These are phyloP conservation scores for Nibea coibor DNA, from an alignment of 2,113 vertebrate species.

Conservation along the genomic window DNA sequence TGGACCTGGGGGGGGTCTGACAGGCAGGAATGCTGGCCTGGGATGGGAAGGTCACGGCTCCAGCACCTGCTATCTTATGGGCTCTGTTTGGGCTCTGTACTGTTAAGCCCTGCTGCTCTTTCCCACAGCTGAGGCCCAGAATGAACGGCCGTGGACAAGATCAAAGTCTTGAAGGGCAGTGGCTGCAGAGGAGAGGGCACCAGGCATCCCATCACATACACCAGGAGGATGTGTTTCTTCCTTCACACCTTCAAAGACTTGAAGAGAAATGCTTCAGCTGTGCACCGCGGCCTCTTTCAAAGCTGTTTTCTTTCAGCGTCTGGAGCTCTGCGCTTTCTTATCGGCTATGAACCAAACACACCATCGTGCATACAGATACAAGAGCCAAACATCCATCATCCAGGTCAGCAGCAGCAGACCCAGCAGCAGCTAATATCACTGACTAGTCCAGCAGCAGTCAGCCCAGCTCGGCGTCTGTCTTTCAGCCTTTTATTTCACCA, in stretches of 20 bases:
- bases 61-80: slow-evolving; percentile 77
- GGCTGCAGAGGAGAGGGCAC: slow-evolving; percentile 34
- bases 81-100: slow-evolving; percentile 48
- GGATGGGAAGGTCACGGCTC: slow-evolving; percentile 71
- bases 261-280: slow-evolving; percentile 42
- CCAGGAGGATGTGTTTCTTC: slow-evolving; percentile 56
- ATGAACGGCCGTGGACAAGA: slow-evolving; percentile 49
- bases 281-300: not conserved
- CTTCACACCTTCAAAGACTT: slow-evolving; percentile 55
- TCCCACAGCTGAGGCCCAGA: slow-evolving; percentile 72
- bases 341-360: slow-evolving; percentile 35
- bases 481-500: no score
- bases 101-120: slow-evolving; percentile 55
- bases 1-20: slow-evolving; percentile 61
- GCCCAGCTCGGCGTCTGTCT: no score
- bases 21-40: slow-evolving; percentile 73
- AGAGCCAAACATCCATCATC: not conserved
- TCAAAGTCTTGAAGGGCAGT: slow-evolving; percentile 67
- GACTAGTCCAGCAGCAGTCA: no score
- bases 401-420: no score
- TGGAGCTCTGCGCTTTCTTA: not conserved
- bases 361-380: slow-evolving; percentile 2
- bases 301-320: slow-evolving; percentile 6
- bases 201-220: slow-evolving; percentile 22
- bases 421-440: no score